Evolutionary conservation across 2,888 invertebrate species (phyloP).

Genomic region (Tenthredo livida): DNA sequence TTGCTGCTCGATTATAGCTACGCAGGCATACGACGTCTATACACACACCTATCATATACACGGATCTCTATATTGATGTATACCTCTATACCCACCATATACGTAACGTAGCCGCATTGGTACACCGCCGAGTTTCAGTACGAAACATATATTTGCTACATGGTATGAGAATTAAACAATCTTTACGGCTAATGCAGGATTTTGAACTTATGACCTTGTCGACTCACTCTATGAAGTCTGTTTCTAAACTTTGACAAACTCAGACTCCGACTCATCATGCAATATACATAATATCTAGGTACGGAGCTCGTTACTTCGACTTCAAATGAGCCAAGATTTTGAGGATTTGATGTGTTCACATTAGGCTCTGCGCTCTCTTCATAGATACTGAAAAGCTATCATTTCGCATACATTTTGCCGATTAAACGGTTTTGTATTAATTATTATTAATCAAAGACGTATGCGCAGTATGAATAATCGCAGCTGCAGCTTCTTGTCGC

Average conservation of each 20-base stretch:
- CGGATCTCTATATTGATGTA: slow-evolving; percentile 10
- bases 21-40: neutral
- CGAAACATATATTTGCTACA: neutral
- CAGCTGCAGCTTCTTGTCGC: neutral
- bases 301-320: neutral
- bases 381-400: no score
- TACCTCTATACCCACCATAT: neutral
- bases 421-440: neutral
- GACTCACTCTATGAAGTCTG: neutral
- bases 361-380: no score
- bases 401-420: neutral
- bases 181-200: neutral
- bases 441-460: neutral
- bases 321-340: neutral
- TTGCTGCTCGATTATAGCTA: slow-evolving; percentile 18
- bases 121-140: neutral
- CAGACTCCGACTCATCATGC: neutral
- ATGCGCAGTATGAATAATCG: neutral
- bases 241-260: neutral
- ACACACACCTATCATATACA: slow-evolving; percentile 20
- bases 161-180: neutral
- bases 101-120: neutral
- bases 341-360: neutral
- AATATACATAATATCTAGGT: neutral
- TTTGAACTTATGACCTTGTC: slow-evolving; percentile 28